phyloP scores from a whole-genome alignment of 1,140 invertebrate species.

The Zaprionus camerounensis region DNA sequence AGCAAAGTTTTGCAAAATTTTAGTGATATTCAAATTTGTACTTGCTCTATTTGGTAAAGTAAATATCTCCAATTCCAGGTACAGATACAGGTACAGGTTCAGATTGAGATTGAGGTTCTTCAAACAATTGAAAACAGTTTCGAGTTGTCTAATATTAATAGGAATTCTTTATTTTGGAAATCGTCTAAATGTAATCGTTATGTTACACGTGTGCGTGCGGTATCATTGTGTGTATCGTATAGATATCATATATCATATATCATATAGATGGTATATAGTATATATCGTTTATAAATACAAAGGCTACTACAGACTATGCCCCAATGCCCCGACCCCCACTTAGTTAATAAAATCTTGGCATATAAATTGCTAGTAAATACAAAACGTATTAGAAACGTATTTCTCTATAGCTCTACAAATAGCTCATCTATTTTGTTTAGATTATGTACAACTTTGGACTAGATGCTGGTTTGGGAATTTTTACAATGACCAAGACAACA shows the following conservation, averaged over 20 bases:
- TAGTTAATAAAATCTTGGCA: conserved; percentile 21
- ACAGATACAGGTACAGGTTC: too few relatives aligned
- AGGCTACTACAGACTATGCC: conserved; percentile 29
- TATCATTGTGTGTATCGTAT: conserved; percentile 17
- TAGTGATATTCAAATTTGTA: conserved; percentile 55
- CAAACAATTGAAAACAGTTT: background rate
- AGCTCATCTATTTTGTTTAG: conserved; percentile 26
- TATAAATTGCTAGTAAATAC: conserved; percentile 38
- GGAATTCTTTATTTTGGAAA: conserved; percentile 77
- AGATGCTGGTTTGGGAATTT: conserved; percentile 64
- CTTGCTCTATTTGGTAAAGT: background rate
- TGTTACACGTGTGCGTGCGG: conserved; percentile 3
- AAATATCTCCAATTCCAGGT: background rate
- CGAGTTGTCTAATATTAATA: conserved; percentile 46
- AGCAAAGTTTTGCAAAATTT: conserved; percentile 62
- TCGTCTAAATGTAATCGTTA: conserved; percentile 42
- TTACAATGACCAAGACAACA: conserved; percentile 46
- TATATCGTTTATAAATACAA: conserved; percentile 31
- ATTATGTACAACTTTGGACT: conserved; percentile 73
- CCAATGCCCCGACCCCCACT: background rate
- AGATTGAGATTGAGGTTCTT: background rate
- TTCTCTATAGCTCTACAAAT: conserved; percentile 12
- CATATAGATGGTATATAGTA: background rate
- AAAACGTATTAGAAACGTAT: conserved; percentile 13
- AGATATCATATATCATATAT: background rate